phyloP scores from a whole-genome alignment of 2,797 vertebrate species.

The Bradypus variegatus region DNA sequence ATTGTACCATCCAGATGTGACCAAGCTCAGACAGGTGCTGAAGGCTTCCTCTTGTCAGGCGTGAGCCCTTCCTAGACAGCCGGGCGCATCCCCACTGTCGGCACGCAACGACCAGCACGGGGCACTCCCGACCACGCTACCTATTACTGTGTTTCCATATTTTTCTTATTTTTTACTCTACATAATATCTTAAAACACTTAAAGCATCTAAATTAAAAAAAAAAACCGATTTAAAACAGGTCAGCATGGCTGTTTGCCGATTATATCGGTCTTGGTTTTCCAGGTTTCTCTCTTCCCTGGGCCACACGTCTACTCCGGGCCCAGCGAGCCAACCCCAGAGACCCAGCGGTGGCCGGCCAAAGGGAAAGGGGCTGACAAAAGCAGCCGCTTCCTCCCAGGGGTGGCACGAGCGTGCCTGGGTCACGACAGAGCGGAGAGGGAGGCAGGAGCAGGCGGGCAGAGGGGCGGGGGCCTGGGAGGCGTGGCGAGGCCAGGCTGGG shows the following conservation, averaged over 20 bases:
- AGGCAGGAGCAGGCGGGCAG: no score
- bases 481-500: rapidly evolving
- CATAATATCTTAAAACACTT: not conserved
- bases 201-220: not conserved
- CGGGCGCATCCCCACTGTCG: no score
- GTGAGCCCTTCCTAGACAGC: no score
- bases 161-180: not conserved
- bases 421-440: not conserved
- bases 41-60: no score
- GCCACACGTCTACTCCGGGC: not conserved
- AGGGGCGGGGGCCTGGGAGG: not conserved
- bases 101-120: no score
- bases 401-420: rapidly evolving
- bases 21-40: no score
- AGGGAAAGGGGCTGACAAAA: rapidly evolving
- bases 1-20: not conserved
- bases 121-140: rapidly evolving
- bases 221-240: not conserved
- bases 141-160: not conserved
- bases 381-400: no score
- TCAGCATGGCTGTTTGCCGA: not conserved
- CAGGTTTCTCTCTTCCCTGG: not conserved
- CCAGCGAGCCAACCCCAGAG: not conserved
- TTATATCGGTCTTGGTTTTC: not conserved
- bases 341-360: rapidly evolving